Percentiles rank a stretch among this genome's conserved stretches.
phyloP scores from a whole-genome alignment of 2,888 invertebrate species.

The Drosophila anceps region DNA sequence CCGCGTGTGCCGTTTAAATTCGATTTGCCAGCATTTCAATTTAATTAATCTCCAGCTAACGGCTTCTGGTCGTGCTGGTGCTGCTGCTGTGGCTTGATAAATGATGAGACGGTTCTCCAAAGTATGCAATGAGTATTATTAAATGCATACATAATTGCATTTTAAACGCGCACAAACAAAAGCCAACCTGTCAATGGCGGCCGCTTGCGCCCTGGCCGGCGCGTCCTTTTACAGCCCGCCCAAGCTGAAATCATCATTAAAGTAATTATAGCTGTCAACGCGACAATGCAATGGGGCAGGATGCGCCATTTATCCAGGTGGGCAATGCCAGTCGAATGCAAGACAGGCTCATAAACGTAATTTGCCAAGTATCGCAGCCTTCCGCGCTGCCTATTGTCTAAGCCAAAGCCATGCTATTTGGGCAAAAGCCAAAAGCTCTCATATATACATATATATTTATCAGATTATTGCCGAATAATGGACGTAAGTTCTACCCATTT shows the following conservation, averaged over 20 bases:
- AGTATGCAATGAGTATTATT: constrained; percentile 64
- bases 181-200: constrained; percentile 32
- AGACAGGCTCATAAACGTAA: constrained; percentile 40
- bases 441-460: not conserved
- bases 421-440: constrained; percentile 20
- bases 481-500: no score
- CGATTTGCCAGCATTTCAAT: constrained; percentile 68
- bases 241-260: constrained; percentile 70
- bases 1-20: constrained; percentile 56
- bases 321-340: not conserved
- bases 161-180: constrained; percentile 72
- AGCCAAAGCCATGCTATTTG: constrained; percentile 10
- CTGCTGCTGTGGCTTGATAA: constrained; percentile 37
- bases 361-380: constrained; percentile 6
- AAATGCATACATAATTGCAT: constrained; percentile 70
- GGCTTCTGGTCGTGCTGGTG: constrained; percentile 13
- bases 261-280: constrained; percentile 72
- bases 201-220: not conserved
- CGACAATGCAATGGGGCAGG: constrained; percentile 24
- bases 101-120: constrained; percentile 44
- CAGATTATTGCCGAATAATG: no score
- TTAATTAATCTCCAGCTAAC: constrained; percentile 63
- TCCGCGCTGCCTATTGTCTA: not conserved
- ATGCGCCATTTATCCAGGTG: constrained; percentile 34
- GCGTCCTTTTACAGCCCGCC: not conserved